A percentile compares a stretch with the other conserved stretches of the same genome.
Conservation (phyloP, 23 tunicate genomes). For the Aplidium turbinatum region DNA sequence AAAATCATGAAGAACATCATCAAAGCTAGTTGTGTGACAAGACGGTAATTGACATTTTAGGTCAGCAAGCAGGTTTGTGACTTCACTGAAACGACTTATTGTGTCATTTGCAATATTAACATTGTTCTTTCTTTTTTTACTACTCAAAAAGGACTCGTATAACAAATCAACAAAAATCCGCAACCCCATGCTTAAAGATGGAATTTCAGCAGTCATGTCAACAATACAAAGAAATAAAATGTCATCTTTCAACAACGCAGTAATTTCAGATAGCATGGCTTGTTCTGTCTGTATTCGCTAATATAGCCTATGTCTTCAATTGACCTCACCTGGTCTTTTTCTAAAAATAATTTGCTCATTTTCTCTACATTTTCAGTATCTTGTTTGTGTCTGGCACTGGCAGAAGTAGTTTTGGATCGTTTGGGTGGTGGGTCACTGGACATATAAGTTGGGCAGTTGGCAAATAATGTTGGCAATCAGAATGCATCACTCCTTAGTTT, state of each 20-base stretch:
- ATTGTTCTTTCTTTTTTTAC: background rate
- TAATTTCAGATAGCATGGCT: slow-evolving; percentile 5
- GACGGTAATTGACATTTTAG: background rate
- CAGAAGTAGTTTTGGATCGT: slow-evolving; percentile 15
- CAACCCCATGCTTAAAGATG: slow-evolving; percentile 12
- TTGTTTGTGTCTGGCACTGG: slow-evolving; percentile 21
- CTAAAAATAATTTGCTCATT: slow-evolving; percentile 2
- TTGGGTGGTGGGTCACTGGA: slow-evolving; percentile 1
- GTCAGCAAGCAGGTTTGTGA: slow-evolving; percentile 1
- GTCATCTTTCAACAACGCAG: slow-evolving; percentile 6
- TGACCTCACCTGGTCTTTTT: slow-evolving; percentile 12
- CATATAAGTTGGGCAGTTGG: slow-evolving; percentile 3
- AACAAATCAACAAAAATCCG: slow-evolving; percentile 14
- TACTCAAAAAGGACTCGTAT: background rate
- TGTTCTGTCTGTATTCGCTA: slow-evolving; percentile 11
- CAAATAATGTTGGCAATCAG: slow-evolving; percentile 2
- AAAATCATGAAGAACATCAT: background rate
- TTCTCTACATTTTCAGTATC: slow-evolving; percentile 8
- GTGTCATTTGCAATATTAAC: background rate
- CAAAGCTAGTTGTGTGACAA: background rate
- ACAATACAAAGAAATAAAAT: background rate
- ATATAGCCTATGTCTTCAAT: slow-evolving; percentile 8
- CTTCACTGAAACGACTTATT: slow-evolving; percentile 12
- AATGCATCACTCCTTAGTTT: slow-evolving; percentile 26
- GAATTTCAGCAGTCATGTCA: slow-evolving; percentile 1